A percentile compares a stretch with the other conserved stretches of the same genome.
Conservation (phyloP, 2,113 vertebrate genomes). For the Pterocles burchelli region DNA sequence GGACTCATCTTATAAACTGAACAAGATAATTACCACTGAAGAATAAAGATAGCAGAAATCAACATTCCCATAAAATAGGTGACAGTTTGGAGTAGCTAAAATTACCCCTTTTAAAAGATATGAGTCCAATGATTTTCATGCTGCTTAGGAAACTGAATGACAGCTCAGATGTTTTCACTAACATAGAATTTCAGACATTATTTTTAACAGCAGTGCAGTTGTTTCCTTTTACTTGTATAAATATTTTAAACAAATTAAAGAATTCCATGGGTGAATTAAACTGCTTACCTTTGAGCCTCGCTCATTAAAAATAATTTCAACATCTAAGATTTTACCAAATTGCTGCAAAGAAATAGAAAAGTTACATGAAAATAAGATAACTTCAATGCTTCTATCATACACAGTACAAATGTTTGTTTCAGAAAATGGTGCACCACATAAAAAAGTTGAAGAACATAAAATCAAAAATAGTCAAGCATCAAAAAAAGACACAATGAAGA, state of each 20-base stretch:
- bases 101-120: conserved; percentile 42
- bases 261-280: conserved; percentile 57
- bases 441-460: background rate
- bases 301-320: conserved; percentile 98
- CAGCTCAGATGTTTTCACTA: background rate
- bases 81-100: conserved; percentile 52
- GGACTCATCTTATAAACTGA: conserved; percentile 78
- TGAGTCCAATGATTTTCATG: conserved; percentile 46
- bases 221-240: conserved; percentile 57
- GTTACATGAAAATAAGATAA: conserved; percentile 57
- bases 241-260: conserved; percentile 3
- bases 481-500: background rate
- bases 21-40: conserved; percentile 73
- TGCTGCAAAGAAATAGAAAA: conserved; percentile 87
- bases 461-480: background rate
- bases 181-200: background rate
- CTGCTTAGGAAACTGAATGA: conserved; percentile 41
- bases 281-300: conserved; percentile 90
- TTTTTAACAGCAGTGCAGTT: conserved; percentile 71
- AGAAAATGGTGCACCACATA: background rate
- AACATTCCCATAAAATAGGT: conserved; percentile 64
- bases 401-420: background rate
- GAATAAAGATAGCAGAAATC: conserved; percentile 67
- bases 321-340: conserved; percentile 98
- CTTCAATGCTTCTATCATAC: background rate